Evolutionary conservation across 92 coral and sea anemone genomes (phyloP).

Genomic region (Siderastrea radians): DNA sequence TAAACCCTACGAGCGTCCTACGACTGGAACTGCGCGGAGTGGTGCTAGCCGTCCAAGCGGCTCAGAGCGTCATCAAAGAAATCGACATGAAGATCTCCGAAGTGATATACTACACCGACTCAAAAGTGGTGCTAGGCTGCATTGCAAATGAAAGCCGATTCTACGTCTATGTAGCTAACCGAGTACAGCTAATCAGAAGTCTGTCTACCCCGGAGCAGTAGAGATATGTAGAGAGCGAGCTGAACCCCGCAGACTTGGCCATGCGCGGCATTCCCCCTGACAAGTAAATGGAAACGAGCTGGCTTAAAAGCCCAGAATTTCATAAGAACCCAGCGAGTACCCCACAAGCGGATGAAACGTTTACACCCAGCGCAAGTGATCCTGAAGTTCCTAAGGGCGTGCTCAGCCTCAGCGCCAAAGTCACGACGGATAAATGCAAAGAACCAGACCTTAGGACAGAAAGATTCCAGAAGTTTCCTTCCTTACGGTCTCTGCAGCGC

Average conservation of each 20-base stretch:
- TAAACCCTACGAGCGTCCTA: constrained; percentile 32
- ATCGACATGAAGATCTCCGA: constrained; percentile 48
- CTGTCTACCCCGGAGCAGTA: constrained; percentile 37
- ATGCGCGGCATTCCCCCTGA: constrained; percentile 16
- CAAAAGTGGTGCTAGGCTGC: constrained; percentile 67
- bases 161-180: constrained; percentile 55
- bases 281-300: constrained; percentile 25
- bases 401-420: constrained; percentile 11
- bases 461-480: constrained; percentile 48
- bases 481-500: constrained; percentile 39
- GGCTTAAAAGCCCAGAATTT: constrained; percentile 46
- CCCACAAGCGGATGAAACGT: not conserved
- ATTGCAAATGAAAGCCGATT: constrained; percentile 52
- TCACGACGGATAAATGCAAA: not conserved
- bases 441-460: constrained; percentile 14
- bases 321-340: not conserved
- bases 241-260: constrained; percentile 53
- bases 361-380: constrained; percentile 24
- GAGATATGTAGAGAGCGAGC: constrained; percentile 44
- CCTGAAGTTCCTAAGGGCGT: constrained; percentile 46
- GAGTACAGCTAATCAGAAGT: constrained; percentile 51
- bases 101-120: constrained; percentile 58
- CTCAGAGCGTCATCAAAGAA: constrained; percentile 44
- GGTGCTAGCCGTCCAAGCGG: constrained; percentile 55
- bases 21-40: constrained; percentile 57